Conservation (phyloP, 2,888 invertebrate species). For the Plebejus anna region DNA sequence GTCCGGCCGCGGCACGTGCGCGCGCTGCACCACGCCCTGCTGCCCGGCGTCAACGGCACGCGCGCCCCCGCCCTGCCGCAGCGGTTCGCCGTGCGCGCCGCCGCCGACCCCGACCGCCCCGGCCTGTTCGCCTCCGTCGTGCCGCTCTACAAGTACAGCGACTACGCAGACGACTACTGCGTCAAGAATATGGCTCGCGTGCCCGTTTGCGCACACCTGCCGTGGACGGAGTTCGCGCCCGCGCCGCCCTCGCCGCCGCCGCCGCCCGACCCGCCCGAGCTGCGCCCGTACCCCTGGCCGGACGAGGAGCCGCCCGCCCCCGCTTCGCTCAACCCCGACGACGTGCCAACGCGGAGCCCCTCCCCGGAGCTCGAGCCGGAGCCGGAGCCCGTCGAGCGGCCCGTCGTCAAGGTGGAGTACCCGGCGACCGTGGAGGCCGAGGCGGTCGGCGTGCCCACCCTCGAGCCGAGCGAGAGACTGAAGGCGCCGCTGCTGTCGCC, state of each 20-base stretch:
- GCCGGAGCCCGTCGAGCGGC: slow-evolving; percentile 13
- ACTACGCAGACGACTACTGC: slow-evolving; percentile 72
- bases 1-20: slow-evolving; percentile 75
- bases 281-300: slow-evolving; percentile 59
- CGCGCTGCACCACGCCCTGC: slow-evolving; percentile 74
- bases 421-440: slow-evolving; percentile 40
- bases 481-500: slow-evolving; percentile 54
- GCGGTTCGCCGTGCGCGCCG: slow-evolving; percentile 62
- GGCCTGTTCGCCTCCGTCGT: slow-evolving; percentile 66
- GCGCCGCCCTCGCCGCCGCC: slow-evolving; percentile 59
- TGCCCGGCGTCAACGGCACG: slow-evolving; percentile 82
- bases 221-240: slow-evolving; percentile 66
- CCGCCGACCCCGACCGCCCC: slow-evolving; percentile 49
- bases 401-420: slow-evolving; percentile 36
- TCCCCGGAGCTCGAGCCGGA: slow-evolving; percentile 26
- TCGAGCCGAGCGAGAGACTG: slow-evolving; percentile 62
- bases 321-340: slow-evolving; percentile 45
- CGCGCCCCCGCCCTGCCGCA: slow-evolving; percentile 65
- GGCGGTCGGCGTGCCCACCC: slow-evolving; percentile 45
- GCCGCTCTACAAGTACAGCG: slow-evolving; percentile 70
- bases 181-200: slow-evolving; percentile 64
- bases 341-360: slow-evolving; percentile 35
- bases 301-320: slow-evolving; percentile 53
- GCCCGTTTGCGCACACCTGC: slow-evolving; percentile 56
- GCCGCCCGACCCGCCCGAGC: slow-evolving; percentile 57